phyloP scores from a whole-genome alignment of 2,113 vertebrate genomes.

The Phylloscopus trochilus region DNA sequence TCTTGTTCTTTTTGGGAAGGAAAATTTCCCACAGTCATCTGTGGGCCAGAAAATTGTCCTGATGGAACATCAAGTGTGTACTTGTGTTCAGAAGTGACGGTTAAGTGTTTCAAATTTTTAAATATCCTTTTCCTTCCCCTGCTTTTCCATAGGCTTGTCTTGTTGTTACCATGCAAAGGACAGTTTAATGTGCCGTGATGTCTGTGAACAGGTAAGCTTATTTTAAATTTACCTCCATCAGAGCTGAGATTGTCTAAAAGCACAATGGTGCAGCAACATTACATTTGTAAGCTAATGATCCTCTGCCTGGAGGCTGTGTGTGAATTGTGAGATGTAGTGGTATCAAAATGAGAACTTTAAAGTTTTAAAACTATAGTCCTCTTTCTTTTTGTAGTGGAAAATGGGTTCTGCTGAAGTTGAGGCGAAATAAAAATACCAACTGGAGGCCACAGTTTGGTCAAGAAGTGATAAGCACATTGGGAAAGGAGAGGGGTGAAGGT shows the following conservation, averaged over 20 bases:
- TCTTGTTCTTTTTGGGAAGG: background rate
- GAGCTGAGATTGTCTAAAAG: background rate
- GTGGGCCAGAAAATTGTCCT: background rate
- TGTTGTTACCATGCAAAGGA: constrained; percentile 92
- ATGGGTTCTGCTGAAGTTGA: background rate
- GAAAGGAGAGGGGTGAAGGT: background rate
- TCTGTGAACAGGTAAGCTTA: constrained; percentile 90
- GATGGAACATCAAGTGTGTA: too few relatives aligned
- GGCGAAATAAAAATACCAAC: background rate
- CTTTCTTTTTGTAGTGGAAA: background rate
- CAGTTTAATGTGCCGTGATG: constrained; percentile 88
- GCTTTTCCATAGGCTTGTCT: constrained; percentile 78
- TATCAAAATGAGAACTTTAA: background rate
- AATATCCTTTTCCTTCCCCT: background rate
- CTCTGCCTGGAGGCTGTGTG: background rate
- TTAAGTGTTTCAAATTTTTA: background rate
- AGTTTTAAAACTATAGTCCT: background rate
- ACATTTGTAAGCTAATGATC: background rate
- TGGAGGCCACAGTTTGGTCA: background rate
- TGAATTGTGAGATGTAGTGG: background rate
- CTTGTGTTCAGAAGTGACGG: background rate
- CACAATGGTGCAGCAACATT: background rate
- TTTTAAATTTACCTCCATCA: background rate
- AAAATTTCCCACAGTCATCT: accelerated
- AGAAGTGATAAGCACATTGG: background rate